Evolutionary conservation across 1,140 invertebrate species (phyloP).

Genomic region (Cataglyphis hispanica): DNA sequence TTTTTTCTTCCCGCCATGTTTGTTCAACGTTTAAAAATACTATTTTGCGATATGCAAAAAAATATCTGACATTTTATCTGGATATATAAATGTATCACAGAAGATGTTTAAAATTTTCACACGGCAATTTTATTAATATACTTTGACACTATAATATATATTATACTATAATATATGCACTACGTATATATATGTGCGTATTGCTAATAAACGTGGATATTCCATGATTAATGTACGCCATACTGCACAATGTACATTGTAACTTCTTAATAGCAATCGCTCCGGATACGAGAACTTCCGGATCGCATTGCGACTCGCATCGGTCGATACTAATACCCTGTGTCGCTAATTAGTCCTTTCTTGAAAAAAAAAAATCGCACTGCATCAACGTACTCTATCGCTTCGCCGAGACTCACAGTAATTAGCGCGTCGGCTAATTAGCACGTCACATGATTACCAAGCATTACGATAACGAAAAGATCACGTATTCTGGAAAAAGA

Average conservation of each 20-base stretch:
- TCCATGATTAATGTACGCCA: constrained; percentile 10
- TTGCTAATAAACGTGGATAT: not conserved
- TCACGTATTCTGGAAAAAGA: constrained; percentile 7
- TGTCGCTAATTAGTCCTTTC: constrained; percentile 55
- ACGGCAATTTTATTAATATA: not conserved
- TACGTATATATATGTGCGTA: not conserved
- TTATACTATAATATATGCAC: too few relatives aligned
- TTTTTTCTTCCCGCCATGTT: constrained; percentile 69
- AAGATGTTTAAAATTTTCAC: not conserved
- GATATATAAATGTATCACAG: not conserved
- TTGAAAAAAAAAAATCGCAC: constrained; percentile 26
- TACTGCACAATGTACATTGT: not conserved
- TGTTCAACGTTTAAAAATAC: not conserved
- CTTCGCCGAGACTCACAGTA: constrained; percentile 39
- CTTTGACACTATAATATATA: not conserved
- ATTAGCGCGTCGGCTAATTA: constrained; percentile 53
- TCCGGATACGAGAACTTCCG: constrained; percentile 2
- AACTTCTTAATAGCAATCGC: not conserved
- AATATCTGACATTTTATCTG: not conserved
- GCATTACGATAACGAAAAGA: not conserved
- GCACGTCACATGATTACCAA: constrained; percentile 50
- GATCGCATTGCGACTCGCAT: not conserved
- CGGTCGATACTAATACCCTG: constrained; percentile 51
- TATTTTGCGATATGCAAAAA: not conserved
- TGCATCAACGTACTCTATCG: constrained; percentile 45